phyloP scores from a whole-genome alignment of 1,140 invertebrate species.

The Polyergus mexicanus region DNA sequence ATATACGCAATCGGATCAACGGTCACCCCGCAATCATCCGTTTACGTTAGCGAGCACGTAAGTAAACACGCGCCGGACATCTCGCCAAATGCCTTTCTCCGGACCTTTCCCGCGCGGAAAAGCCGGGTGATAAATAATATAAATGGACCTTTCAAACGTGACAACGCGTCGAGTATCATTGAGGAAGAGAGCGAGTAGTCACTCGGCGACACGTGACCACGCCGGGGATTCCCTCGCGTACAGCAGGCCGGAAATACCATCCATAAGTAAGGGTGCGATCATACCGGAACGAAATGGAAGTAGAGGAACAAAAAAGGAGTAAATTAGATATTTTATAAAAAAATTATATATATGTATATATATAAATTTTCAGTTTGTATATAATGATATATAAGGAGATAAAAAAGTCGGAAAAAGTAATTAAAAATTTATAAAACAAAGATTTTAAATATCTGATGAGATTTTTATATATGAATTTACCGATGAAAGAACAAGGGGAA shows the following conservation, averaged over 20 bases:
- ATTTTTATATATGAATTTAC: neutral
- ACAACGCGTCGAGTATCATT: slow-evolving; percentile 61
- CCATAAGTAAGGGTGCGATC: neutral
- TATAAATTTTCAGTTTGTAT: too few species aligned
- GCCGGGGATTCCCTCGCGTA: slow-evolving; percentile 44
- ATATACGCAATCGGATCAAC: slow-evolving; percentile 48
- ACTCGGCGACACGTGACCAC: slow-evolving; percentile 71
- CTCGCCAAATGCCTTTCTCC: slow-evolving; percentile 25
- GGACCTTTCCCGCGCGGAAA: slow-evolving; percentile 31
- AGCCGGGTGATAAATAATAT: slow-evolving; percentile 65
- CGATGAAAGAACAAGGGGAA: too few species aligned
- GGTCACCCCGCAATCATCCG: slow-evolving; percentile 22
- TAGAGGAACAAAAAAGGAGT: neutral
- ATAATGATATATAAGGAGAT: neutral
- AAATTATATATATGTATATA: too few species aligned
- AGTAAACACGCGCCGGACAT: slow-evolving; percentile 54
- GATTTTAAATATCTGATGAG: neutral
- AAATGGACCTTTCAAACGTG: slow-evolving; percentile 68
- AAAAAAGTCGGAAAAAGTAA: neutral
- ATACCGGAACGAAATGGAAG: neutral
- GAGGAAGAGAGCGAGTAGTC: slow-evolving; percentile 51
- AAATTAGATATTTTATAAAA: neutral
- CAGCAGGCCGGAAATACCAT: slow-evolving; percentile 4
- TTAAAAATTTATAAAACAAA: neutral
- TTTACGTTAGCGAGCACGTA: slow-evolving; percentile 39